phyloP scores from a whole-genome alignment of 2,888 invertebrate genomes.

The Trichacis sp. region DNA sequence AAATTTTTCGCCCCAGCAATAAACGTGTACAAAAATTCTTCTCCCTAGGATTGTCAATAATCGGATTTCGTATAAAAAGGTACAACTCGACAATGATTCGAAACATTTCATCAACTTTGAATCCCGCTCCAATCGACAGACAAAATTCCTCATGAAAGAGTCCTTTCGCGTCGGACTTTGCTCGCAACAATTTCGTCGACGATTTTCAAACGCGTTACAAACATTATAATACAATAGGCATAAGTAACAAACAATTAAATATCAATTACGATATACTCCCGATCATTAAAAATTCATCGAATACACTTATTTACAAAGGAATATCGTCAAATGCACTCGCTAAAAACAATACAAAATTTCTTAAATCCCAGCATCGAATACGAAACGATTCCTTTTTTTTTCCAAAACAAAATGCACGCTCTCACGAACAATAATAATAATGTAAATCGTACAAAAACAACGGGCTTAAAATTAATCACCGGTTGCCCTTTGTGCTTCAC shows the following conservation, averaged over 20 bases:
- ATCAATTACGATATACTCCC: not conserved
- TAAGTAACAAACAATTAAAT: not conserved
- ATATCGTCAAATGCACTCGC: not conserved
- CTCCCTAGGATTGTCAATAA: no score
- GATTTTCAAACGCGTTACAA: no score
- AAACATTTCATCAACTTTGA: no score
- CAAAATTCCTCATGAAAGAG: no score
- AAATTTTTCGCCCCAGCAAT: no score
- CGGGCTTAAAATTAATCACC: slow-evolving; percentile 1
- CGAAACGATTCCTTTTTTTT: not conserved
- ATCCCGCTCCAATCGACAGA: no score
- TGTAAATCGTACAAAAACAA: not conserved
- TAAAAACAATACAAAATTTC: not conserved
- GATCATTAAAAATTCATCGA: not conserved
- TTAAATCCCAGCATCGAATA: not conserved
- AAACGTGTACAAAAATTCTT: no score
- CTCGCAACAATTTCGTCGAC: no score
- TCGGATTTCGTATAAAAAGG: no score
- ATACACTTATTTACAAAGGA: slow-evolving; percentile 1
- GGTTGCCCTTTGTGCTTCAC: not conserved
- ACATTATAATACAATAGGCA: not conserved
- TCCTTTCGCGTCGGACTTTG: no score
- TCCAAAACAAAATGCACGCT: not conserved
- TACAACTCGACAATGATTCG: no score
- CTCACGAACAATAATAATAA: not conserved